Conservation (phyloP, 2,888 invertebrate species). For the Meteorus cinctellus region DNA sequence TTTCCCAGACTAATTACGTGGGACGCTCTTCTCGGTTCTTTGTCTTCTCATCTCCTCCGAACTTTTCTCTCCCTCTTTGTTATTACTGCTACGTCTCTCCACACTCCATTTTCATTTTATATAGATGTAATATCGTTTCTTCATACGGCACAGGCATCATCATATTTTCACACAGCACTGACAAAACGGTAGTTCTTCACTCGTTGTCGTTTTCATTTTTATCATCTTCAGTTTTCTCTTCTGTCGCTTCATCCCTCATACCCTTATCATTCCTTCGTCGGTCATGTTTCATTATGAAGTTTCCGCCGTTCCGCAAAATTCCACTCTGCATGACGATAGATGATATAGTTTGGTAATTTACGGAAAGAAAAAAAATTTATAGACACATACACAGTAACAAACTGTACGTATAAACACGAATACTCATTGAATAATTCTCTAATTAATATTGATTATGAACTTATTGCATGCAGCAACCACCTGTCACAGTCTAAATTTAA, state of each 20-base stretch:
- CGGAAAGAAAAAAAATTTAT: conserved; percentile 1
- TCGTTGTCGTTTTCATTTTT: conserved; percentile 20
- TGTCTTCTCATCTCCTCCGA: conserved; percentile 23
- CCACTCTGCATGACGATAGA: conserved; percentile 48
- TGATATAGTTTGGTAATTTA: conserved; percentile 46
- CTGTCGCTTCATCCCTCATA: neutral
- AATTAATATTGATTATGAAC: too few species aligned
- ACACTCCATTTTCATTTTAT: conserved; percentile 1
- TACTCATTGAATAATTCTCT: too few species aligned
- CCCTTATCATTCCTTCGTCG: neutral
- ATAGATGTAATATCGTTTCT: neutral
- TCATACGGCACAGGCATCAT: conserved; percentile 30
- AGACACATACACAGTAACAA: neutral
- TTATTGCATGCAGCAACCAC: too few species aligned
- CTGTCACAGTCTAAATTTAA: too few species aligned
- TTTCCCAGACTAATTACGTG: conserved; percentile 27
- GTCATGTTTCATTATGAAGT: conserved; percentile 50
- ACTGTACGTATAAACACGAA: neutral
- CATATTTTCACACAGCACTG: conserved; percentile 51
- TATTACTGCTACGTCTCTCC: conserved; percentile 14
- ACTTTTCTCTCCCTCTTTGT: conserved; percentile 17
- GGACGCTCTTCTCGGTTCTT: neutral
- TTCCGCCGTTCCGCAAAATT: conserved; percentile 36
- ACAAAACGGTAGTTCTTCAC: conserved; percentile 53
- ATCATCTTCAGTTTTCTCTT: neutral